Evolutionary conservation across 1,140 invertebrate genomes (phyloP).

Genomic region (Ridgeia piscesae): DNA sequence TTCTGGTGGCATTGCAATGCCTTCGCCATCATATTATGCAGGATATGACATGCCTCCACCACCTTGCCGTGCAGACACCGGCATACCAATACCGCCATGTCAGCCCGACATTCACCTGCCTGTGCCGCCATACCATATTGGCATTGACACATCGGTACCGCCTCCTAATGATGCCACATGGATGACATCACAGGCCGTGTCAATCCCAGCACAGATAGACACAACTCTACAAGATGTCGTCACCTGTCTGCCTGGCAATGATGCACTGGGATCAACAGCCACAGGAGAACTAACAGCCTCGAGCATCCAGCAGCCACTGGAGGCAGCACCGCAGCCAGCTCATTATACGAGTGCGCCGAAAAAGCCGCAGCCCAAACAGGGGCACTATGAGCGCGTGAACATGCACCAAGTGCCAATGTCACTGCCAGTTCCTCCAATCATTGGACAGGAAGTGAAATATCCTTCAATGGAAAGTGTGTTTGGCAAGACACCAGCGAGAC

Average conservation of each 20-base stretch:
- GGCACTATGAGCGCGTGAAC: conserved; percentile 15
- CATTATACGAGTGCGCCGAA: conserved; percentile 21
- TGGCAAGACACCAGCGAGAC: background rate
- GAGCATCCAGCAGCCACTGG: background rate
- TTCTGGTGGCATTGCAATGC: no score
- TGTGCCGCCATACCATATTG: background rate
- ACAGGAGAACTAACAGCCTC: conserved; percentile 7
- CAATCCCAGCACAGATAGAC: background rate
- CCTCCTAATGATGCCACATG: background rate
- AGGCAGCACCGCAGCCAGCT: conserved; percentile 19
- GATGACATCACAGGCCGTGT: background rate
- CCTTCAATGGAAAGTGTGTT: conserved; percentile 23
- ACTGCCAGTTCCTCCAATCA: conserved; percentile 18
- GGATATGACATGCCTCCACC: no score
- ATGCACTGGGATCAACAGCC: background rate
- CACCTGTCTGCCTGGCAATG: background rate
- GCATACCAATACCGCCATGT: background rate
- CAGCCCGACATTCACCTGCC: background rate
- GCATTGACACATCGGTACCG: background rate
- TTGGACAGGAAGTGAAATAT: conserved; percentile 2
- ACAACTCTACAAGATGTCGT: background rate
- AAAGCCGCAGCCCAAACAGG: conserved; percentile 16
- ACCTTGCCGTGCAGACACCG: no score
- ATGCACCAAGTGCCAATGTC: conserved; percentile 20
- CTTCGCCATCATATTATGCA: no score